A percentile compares a stretch with the other conserved stretches of the same genome.
phyloP scores from a whole-genome alignment of 2,888 invertebrate genomes.

The Noctua fimbriata region DNA sequence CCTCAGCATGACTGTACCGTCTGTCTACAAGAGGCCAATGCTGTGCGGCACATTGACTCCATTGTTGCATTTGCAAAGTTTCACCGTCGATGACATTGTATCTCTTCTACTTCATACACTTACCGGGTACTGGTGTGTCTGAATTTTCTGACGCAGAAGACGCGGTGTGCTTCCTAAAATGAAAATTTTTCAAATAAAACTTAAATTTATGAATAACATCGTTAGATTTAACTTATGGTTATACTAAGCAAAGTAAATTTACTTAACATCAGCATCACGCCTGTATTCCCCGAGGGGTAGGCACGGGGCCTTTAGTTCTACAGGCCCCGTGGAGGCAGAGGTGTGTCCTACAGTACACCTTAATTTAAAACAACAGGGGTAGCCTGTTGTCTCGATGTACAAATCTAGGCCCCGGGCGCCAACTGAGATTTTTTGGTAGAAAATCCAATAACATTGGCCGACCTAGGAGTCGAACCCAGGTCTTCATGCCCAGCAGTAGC shows the following conservation, averaged over 20 bases:
- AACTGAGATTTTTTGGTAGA: neutral
- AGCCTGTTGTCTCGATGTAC: neutral
- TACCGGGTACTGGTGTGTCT: conserved; percentile 75
- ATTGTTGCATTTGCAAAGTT: too few relatives aligned
- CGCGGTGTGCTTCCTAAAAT: conserved; percentile 77
- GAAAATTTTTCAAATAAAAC: neutral
- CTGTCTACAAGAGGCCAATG: too few relatives aligned
- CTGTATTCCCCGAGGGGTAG: neutral
- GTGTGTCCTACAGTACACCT: neutral
- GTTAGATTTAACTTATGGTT: neutral
- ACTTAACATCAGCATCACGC: neutral
- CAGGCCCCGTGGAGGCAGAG: neutral
- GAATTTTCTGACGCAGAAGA: conserved; percentile 83
- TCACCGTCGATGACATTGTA: too few relatives aligned
- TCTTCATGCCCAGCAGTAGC: neutral
- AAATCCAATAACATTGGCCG: neutral
- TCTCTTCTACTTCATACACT: conserved; percentile 51
- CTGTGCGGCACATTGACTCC: too few relatives aligned
- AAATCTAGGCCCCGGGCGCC: neutral
- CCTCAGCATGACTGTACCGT: too few relatives aligned
- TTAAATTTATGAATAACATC: neutral
- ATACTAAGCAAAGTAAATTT: neutral
- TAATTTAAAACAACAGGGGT: neutral
- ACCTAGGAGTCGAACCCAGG: too few relatives aligned
- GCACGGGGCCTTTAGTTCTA: neutral